phyloP scores from a whole-genome alignment of 2,797 vertebrate species.

The Neopelma chrysocephalum region DNA sequence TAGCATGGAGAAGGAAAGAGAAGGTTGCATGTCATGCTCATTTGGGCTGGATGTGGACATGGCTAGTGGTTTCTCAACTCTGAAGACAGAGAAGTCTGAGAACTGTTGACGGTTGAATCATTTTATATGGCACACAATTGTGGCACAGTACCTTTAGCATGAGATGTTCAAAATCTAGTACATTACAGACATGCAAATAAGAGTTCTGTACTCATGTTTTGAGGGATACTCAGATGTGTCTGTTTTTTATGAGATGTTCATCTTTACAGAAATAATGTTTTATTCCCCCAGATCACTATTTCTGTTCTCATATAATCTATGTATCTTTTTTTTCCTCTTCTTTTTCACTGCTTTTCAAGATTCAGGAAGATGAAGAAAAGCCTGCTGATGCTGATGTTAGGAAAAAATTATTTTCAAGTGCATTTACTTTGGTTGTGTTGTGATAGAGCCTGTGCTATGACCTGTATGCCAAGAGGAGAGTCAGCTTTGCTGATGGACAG shows the following conservation, averaged over 20 bases:
- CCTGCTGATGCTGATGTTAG: conserved; percentile 60
- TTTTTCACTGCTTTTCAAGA: conserved; percentile 49
- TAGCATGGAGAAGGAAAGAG: not conserved
- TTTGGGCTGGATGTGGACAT: not conserved
- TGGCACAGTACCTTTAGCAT: not conserved
- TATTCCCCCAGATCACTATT: not conserved
- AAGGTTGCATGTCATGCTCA: not conserved
- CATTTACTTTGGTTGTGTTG: conserved; percentile 20
- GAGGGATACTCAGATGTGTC: not conserved
- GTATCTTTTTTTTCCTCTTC: not conserved
- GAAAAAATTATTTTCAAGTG: conserved; percentile 23
- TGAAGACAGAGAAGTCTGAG: not conserved
- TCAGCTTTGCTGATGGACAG: conserved; percentile 2
- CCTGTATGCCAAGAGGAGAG: not conserved
- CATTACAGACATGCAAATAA: not conserved
- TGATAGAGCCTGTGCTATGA: conserved; percentile 19
- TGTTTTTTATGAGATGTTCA: not conserved
- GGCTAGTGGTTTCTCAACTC: not conserved
- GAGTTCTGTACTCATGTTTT: not conserved
- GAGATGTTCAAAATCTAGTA: not conserved
- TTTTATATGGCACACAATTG: not conserved
- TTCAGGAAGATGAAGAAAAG: conserved; percentile 54
- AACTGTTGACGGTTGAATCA: not conserved
- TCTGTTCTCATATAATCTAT: not conserved
- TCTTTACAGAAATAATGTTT: not conserved